Percentiles rank a stretch among this genome's conserved stretches.
Conservation (phyloP, 1,140 invertebrate genomes). For the Procambarus clarkii region DNA sequence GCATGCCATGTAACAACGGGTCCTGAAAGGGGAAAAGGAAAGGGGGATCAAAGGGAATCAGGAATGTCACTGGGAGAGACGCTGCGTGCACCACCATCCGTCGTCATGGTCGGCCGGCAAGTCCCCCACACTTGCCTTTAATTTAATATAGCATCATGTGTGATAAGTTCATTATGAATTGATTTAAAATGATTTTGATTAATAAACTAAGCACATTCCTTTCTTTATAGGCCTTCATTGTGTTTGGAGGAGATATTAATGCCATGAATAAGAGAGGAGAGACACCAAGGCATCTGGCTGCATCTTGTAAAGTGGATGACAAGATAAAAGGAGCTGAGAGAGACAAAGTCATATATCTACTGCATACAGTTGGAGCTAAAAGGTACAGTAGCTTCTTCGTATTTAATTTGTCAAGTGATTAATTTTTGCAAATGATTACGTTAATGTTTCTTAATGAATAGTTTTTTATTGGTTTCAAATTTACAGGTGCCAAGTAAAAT, state of each 20-base stretch:
- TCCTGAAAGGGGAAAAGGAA: too few relatives aligned
- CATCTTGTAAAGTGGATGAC: slow-evolving; percentile 76
- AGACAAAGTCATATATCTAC: slow-evolving; percentile 84
- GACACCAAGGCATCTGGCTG: slow-evolving; percentile 82
- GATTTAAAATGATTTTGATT: not conserved
- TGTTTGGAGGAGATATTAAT: slow-evolving; percentile 84
- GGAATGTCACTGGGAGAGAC: too few relatives aligned
- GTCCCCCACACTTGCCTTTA: too few relatives aligned
- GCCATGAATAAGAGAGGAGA: slow-evolving; percentile 81
- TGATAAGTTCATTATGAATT: not conserved
- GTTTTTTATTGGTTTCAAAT: not conserved
- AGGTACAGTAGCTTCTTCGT: slow-evolving; percentile 79
- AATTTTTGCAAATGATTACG: not conserved
- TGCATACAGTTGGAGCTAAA: slow-evolving; percentile 89
- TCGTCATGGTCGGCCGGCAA: too few relatives aligned
- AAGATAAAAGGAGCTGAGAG: slow-evolving; percentile 71
- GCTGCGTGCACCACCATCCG: too few relatives aligned
- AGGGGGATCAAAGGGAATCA: too few relatives aligned
- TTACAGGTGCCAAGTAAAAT: slow-evolving; percentile 53
- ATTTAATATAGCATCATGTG: too few relatives aligned
- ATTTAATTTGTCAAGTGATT: not conserved
- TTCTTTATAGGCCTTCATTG: slow-evolving; percentile 78
- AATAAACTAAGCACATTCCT: not conserved
- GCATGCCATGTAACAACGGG: too few relatives aligned
- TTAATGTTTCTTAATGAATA: not conserved